phyloP scores from a whole-genome alignment of 2,113 vertebrate genomes.

The Scomber colias region DNA sequence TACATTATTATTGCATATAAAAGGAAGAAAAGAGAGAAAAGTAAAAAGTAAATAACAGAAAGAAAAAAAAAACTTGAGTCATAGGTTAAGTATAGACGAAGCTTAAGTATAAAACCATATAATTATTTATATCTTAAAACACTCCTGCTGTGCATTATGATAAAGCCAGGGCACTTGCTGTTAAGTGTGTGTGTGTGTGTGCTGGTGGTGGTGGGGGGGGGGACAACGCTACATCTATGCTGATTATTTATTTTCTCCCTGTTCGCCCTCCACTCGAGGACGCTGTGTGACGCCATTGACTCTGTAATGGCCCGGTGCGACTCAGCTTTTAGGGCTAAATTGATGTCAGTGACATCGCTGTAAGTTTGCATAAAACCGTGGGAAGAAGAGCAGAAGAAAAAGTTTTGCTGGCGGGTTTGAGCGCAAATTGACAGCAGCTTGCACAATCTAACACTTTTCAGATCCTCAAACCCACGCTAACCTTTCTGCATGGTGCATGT shows the following conservation, averaged over 20 bases:
- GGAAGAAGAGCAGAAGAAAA: conserved; percentile 60
- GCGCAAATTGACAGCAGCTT: conserved; percentile 69
- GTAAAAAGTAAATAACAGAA: conserved; percentile 3
- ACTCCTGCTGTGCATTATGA: conserved; percentile 33
- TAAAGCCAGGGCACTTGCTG: conserved; percentile 48
- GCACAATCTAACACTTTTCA: conserved; percentile 52
- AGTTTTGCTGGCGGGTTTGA: conserved; percentile 53
- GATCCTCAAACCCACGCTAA: conserved; percentile 59
- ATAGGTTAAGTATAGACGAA: conserved; percentile 12
- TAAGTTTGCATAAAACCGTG: conserved; percentile 77
- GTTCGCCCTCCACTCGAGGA: conserved; percentile 61
- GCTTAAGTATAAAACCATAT: conserved; percentile 42
- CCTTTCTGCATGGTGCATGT: conserved; percentile 47
- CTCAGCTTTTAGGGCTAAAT: conserved; percentile 78
- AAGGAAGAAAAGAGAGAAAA: conserved; percentile 3
- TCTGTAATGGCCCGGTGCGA: conserved; percentile 58
- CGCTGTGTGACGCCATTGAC: conserved; percentile 43
- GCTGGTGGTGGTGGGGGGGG: too few species aligned
- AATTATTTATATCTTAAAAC: conserved; percentile 55
- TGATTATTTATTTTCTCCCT: conserved; percentile 68
- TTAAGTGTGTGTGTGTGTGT: conserved; percentile 23
- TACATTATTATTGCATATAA: conserved; percentile 29
- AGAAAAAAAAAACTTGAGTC: background rate
- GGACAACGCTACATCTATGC: conserved; percentile 65
- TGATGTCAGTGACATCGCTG: conserved; percentile 79